Evolutionary conservation across 2,797 vertebrate genomes (phyloP), one percentile per base, ranked within the genome.

Genomic region (Phataginus tetradactyla): DNA sequence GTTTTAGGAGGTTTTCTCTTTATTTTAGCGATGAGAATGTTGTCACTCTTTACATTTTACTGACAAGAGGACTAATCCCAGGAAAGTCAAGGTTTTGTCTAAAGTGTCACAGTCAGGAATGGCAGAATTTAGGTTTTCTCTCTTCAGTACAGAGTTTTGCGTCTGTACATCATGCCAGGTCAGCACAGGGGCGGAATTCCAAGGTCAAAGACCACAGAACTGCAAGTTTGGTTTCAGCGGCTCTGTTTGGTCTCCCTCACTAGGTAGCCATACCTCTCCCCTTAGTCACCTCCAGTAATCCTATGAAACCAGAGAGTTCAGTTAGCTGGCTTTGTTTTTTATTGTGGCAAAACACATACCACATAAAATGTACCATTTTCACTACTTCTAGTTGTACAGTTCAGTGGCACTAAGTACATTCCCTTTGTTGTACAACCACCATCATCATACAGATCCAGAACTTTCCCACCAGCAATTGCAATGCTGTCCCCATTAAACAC

Each of bases 1-100:
- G 84, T 77, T 92, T 93, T 77, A 75, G n/a, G 45, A 97, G 78
- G 37, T 34, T n/a, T 29, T 91, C 21, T 80, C 57, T 86, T 78
- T 59, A 83, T 91, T 79, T 94, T 53, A 64, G 53, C 45, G 37
- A 86, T 32, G 39, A 86, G 55, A 86, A 57, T 86, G 29, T 69
- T 59, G 51, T 87, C 29, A 25, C 0, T 79, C 17, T 96, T n/a
- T 32, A 8, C 11, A n/a, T 80, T 91, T 85, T 55, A 66, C 45
- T 5, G 14, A 85, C 17, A 79, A 57, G 61, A 78, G 27, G n/a
- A 64, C 49, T 84, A 61, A 75, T 53, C 27, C 57, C 53, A 64
- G 75, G n/a, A 34, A 75, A 79, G 59, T 78, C 55, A 68, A 90
- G 61, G 23, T 17, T 66, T 84, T 53, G 25, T 84, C 39, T 87